These are phyloP conservation scores for Callithrix jacchus DNA, from an alignment of 2,113 vertebrate species.

Conservation along the genomic window DNA sequence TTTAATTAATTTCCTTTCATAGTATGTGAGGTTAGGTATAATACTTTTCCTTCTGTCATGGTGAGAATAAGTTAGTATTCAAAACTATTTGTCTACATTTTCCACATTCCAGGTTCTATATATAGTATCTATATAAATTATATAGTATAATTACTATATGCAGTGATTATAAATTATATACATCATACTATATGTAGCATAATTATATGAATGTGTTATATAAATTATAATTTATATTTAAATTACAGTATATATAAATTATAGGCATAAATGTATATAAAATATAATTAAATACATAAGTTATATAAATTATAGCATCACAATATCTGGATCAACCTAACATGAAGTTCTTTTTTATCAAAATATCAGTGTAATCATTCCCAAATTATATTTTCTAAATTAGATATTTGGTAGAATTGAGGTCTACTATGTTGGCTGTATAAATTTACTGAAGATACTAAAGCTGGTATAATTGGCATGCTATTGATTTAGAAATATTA, in stretches of 20 bases:
- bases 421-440: background rate
- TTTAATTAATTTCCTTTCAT: conserved; percentile 1
- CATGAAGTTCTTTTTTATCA: background rate
- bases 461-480: background rate
- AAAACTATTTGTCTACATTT: background rate
- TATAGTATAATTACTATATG: background rate
- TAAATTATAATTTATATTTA: background rate
- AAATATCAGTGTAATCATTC: background rate
- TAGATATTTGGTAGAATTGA: background rate
- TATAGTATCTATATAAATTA: background rate
- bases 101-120: background rate
- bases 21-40: background rate
- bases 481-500: background rate
- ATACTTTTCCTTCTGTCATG: background rate
- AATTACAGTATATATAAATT: background rate
- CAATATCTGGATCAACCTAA: background rate
- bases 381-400: background rate
- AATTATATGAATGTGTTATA: background rate
- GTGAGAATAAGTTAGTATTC: background rate
- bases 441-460: background rate
- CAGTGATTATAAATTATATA: background rate
- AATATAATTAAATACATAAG: background rate
- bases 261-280: background rate
- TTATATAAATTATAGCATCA: background rate
- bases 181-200: background rate